phyloP scores from a whole-genome alignment of 2,113 vertebrate species.

The Saccopteryx bilineata region DNA sequence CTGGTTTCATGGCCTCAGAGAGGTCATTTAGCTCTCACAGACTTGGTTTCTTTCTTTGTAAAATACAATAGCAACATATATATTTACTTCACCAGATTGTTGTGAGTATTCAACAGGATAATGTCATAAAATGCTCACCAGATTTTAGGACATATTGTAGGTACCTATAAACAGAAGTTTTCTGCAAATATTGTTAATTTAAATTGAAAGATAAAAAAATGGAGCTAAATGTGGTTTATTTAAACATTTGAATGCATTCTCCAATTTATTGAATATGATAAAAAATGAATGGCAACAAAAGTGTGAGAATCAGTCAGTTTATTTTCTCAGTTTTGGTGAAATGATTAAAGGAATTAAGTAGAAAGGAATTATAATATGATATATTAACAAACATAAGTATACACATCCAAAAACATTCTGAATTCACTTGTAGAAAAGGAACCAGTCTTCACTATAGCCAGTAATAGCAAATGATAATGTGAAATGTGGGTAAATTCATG shows the following conservation, averaged over 20 bases:
- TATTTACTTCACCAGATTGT: background rate
- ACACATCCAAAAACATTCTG: background rate
- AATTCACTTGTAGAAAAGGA: background rate
- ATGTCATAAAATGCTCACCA: background rate
- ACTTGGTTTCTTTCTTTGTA: conserved; percentile 1
- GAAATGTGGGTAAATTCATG: conserved; percentile 6
- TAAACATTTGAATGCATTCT: background rate
- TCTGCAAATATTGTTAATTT: background rate
- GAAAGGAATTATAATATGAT: background rate
- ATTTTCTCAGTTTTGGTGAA: conserved; percentile 32
- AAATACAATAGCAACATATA: background rate
- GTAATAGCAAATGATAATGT: background rate
- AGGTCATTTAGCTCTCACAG: background rate
- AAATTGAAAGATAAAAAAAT: conserved; percentile 27
- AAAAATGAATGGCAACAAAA: conserved; percentile 29
- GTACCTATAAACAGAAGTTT: background rate
- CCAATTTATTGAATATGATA: background rate
- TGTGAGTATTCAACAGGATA: background rate
- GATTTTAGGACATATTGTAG: background rate
- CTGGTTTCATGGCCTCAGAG: background rate
- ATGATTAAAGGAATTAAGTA: background rate
- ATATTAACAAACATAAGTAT: background rate
- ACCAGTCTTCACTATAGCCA: background rate
- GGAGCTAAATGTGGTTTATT: background rate
- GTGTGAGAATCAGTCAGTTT: background rate